phyloP scores from a whole-genome alignment of 1,140 invertebrate genomes.

The Bombyx mori region DNA sequence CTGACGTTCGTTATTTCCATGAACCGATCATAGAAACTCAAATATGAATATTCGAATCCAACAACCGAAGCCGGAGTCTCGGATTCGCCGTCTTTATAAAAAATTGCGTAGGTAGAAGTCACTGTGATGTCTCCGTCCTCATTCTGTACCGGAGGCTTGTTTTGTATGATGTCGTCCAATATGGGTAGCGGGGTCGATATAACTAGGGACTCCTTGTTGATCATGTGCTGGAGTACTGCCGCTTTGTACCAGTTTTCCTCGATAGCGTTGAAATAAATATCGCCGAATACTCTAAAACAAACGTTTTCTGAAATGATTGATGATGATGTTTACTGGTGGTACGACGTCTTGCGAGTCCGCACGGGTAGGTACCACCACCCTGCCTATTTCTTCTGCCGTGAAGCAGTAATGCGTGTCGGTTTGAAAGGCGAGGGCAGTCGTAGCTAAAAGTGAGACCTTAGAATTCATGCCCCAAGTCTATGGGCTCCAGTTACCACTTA shows the following conservation, averaged over 20 bases:
- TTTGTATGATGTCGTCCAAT: conserved; percentile 56
- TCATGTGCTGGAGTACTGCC: conserved; percentile 87
- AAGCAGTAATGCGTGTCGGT: too few relatives aligned
- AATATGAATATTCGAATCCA: conserved; percentile 86
- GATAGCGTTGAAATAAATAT: conserved; percentile 83
- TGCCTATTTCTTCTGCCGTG: too few relatives aligned
- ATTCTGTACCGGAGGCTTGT: conserved; percentile 25
- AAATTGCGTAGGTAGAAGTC: conserved; percentile 88
- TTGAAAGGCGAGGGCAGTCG: too few relatives aligned
- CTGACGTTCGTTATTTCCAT: conserved; percentile 76
- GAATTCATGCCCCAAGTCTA: too few relatives aligned
- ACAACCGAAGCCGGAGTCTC: conserved; percentile 90
- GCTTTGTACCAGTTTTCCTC: conserved; percentile 95
- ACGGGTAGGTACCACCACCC: too few relatives aligned
- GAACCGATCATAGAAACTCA: conserved; percentile 77
- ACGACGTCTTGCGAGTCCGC: too few relatives aligned
- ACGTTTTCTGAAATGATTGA: not conserved
- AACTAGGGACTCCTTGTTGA: conserved; percentile 82
- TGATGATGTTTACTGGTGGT: too few relatives aligned
- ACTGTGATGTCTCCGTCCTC: conserved; percentile 75
- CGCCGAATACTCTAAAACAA: conserved; percentile 79
- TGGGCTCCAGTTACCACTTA: too few relatives aligned
- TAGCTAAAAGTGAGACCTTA: too few relatives aligned
- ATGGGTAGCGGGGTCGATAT: conserved; percentile 84
- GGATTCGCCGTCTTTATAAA: conserved; percentile 81